Conservation (phyloP, 2,888 invertebrate species). For the Andrena minutula region DNA sequence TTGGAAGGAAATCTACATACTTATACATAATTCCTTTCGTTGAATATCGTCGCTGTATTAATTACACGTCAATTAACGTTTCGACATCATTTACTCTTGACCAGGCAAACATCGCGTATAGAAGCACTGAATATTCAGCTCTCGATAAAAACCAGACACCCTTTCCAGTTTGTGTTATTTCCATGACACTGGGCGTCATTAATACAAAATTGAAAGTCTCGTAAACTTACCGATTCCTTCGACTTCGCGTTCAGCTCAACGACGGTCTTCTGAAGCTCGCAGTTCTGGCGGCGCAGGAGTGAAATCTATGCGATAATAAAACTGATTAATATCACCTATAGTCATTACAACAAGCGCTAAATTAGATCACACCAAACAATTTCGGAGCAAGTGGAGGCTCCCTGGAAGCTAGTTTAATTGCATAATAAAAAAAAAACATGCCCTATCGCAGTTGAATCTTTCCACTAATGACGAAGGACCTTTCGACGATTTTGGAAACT, state of each 20-base stretch:
- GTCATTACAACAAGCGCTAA: not conserved
- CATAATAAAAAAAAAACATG: not conserved
- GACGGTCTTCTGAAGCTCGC: conserved; percentile 80
- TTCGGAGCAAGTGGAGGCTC: not conserved
- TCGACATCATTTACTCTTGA: not conserved
- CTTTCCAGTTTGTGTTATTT: not conserved
- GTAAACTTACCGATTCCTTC: conserved; percentile 78
- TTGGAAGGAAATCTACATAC: conserved; percentile 41
- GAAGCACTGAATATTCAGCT: conserved; percentile 20
- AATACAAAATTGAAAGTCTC: not conserved
- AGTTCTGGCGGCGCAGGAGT: conserved; percentile 81
- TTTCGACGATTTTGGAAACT: not conserved
- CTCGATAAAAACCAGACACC: not conserved
- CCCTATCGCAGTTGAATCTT: not conserved
- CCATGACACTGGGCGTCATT: too few species aligned
- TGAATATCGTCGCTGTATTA: not conserved
- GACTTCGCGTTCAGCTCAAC: conserved; percentile 79
- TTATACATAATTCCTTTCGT: not conserved
- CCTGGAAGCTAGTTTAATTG: not conserved
- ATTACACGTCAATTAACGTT: conserved; percentile 21
- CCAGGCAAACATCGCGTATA: too few species aligned
- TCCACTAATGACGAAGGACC: not conserved
- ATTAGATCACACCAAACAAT: not conserved
- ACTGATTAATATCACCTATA: conserved; percentile 10
- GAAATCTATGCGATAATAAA: conserved; percentile 77